Evolutionary conservation across 2,888 invertebrate species (phyloP), one percentile per base, ranked within the genome.

Genomic region (Yponomeuta cagnagella): DNA sequence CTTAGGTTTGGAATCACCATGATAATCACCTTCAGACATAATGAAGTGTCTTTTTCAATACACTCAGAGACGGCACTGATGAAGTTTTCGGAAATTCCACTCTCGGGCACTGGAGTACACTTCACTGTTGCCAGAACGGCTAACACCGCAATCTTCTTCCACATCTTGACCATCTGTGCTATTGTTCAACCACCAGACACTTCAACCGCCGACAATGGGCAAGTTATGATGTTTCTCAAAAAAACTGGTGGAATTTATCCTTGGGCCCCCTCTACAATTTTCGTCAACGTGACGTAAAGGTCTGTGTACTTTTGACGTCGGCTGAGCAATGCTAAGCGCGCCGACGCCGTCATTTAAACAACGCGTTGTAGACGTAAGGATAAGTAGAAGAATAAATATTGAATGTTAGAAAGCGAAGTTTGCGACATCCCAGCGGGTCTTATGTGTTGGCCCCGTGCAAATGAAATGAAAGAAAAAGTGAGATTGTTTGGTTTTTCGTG

Each of bases 1-100:
- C 68, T 52, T 52, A 58, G 52, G 52, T 12, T 43, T 15, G n/a
- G 15, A 67, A 33, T 65, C 67, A 67, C 67, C 43, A n/a, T 15
- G 72, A 72, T 81, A 85, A 82, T 90, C 90, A 95, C 95, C 93
- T 95, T 95, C 71, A 95, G 82, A 81, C 95, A 95, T 80, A 94
- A 82, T 37, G 93, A 85, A 43, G 94, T 89, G 78, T 94, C 93
- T 77, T 88, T 93, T 73, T 93, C 92, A 68, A 94, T 91, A 77
- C 95, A 95, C 78, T 93, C 93, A n/a, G 87, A 84, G 12, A 92
- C 85, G 10, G 85, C 89, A 80, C 88, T 87, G 72, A 92, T 86
- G 70, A 92, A 77, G 71, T 90, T 91, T 78, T 92, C 92, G 69
- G 89, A 87, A 37, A 89, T 76, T 52, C 90, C 88, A 75, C 83